Conservation (phyloP, 2,888 invertebrate genomes). For the Stenodera caucasica region DNA sequence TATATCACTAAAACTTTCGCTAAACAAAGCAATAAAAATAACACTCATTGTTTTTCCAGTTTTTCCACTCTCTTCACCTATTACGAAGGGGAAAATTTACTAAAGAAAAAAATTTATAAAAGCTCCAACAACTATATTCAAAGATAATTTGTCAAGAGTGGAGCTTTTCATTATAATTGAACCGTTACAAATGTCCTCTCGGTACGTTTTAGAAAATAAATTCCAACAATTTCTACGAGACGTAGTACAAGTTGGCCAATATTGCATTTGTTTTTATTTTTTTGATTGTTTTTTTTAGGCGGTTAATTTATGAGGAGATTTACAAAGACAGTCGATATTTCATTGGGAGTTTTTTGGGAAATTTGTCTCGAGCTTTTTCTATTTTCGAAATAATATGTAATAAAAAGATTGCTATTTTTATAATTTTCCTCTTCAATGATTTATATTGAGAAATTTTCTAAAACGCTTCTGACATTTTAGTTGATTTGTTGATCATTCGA, state of each 20-base stretch:
- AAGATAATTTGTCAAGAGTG: constrained; percentile 1
- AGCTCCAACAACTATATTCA: constrained; percentile 3
- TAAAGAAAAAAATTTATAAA: too few relatives aligned
- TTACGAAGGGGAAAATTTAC: too few relatives aligned
- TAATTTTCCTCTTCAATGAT: too few relatives aligned
- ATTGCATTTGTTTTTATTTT: too few relatives aligned
- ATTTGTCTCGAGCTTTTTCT: background rate
- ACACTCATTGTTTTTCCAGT: too few relatives aligned
- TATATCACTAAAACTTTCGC: too few relatives aligned
- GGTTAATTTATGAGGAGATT: background rate
- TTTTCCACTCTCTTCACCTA: too few relatives aligned
- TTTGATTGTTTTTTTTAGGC: background rate
- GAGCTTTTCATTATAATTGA: background rate
- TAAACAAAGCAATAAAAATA: too few relatives aligned
- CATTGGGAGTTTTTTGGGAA: background rate
- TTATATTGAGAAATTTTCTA: background rate
- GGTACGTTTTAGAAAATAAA: background rate
- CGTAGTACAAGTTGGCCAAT: background rate
- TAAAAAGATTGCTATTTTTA: too few relatives aligned
- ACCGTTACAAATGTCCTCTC: background rate
- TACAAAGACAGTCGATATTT: background rate
- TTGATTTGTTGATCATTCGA: background rate
- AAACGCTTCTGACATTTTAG: background rate
- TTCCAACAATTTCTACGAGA: background rate
- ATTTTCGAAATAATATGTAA: too few relatives aligned